Evolutionary conservation across 2,113 vertebrate species (phyloP).

Genomic region (Psittacula cyanocephala): DNA sequence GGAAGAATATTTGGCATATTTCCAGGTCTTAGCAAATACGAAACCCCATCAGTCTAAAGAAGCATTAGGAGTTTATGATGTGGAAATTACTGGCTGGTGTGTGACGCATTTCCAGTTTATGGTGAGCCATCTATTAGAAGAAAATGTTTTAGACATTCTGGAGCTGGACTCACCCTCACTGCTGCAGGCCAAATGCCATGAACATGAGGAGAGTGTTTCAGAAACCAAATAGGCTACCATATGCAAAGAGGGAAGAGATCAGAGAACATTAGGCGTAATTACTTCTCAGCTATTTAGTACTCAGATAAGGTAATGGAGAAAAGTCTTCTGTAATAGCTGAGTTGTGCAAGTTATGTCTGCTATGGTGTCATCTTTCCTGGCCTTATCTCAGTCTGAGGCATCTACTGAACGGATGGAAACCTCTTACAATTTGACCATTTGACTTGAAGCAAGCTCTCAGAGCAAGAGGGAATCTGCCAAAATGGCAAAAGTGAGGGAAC

Average conservation of each 20-base stretch:
- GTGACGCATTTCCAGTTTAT: conserved; percentile 66
- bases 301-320: conserved; percentile 27
- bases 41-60: conserved; percentile 70
- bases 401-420: not conserved
- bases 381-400: not conserved
- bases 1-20: conserved; percentile 50
- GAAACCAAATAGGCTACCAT: conserved; percentile 47
- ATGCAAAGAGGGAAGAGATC: conserved; percentile 48
- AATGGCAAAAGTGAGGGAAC: not conserved
- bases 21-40: conserved; percentile 62
- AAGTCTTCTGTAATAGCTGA: conserved; percentile 16
- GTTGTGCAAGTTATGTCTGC: not conserved
- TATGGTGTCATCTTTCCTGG: not conserved
- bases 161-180: conserved; percentile 40
- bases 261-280: conserved; percentile 48
- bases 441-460: not conserved
- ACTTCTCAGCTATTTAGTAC: conserved; percentile 20
- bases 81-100: conserved; percentile 75
- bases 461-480: not conserved
- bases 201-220: not conserved
- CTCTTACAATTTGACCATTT: conserved; percentile 45
- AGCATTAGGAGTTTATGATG: conserved; percentile 79
- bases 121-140: conserved; percentile 60
- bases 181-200: conserved; percentile 61
- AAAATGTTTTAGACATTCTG: conserved; percentile 51